Conservation (phyloP, 1,140 invertebrate species). For the Trichoplusia ni region DNA sequence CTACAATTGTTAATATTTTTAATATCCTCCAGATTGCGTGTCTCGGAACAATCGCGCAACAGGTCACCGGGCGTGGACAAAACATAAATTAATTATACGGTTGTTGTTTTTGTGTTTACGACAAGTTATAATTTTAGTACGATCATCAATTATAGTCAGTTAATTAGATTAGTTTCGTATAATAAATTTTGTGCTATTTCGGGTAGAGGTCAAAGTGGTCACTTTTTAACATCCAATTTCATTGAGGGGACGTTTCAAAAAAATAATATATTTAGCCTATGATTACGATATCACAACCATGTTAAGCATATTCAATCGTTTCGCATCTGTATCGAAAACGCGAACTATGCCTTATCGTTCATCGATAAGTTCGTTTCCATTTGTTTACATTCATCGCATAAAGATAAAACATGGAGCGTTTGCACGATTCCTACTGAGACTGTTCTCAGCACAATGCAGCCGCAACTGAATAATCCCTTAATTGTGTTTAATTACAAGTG, state of each 20-base stretch:
- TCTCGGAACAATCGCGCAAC: conserved; percentile 5
- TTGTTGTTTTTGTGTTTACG: conserved; percentile 6
- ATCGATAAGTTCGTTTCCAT: no score
- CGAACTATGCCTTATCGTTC: no score
- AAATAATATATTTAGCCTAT: no score
- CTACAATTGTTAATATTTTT: conserved; percentile 7
- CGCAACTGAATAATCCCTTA: conserved; percentile 18
- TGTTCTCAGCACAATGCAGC: conserved; percentile 12
- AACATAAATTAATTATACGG: conserved; percentile 13
- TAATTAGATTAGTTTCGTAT: conserved; percentile 1
- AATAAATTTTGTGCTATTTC: no score
- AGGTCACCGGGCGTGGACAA: conserved; percentile 7
- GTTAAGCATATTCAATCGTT: no score
- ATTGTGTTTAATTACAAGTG: conserved; percentile 40
- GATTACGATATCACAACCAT: no score
- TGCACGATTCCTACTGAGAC: neutral
- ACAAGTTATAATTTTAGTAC: neutral
- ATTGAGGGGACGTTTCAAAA: no score
- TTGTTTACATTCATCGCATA: no score
- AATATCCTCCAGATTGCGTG: conserved; percentile 18
- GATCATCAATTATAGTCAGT: neutral
- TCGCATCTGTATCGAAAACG: no score
- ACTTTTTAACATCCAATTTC: no score
- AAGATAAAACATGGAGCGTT: neutral
- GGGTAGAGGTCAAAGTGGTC: no score